Percentiles rank a stretch among this genome's conserved stretches.
Conservation (phyloP, 2,797 vertebrate species). For the Cichlasoma orientale region DNA sequence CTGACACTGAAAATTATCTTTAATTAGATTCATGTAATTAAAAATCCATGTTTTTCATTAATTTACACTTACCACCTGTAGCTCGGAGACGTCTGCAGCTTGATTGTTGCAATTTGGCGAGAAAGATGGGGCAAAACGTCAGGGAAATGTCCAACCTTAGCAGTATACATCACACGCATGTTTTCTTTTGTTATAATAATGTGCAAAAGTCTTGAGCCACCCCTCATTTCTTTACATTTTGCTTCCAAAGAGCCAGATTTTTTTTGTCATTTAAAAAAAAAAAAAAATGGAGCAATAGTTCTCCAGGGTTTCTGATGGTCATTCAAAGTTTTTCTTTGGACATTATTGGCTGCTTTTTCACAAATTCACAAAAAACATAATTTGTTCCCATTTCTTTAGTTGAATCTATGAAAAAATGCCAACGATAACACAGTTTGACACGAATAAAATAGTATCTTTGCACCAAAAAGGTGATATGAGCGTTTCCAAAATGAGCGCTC, state of each 20-base stretch:
- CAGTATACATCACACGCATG: neutral
- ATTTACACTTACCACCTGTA: neutral
- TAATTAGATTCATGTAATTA: neutral
- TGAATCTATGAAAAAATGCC: neutral
- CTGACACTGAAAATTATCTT: constrained; percentile 14
- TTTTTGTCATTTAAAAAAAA: neutral
- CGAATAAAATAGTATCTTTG: neutral
- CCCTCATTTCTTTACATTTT: neutral
- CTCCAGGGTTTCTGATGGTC: neutral
- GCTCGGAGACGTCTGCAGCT: neutral
- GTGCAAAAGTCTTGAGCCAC: neutral
- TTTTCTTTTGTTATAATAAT: neutral
- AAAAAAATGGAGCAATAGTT: neutral
- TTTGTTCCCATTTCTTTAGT: too few relatives aligned
- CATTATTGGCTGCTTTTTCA: neutral
- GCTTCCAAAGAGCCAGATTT: neutral
- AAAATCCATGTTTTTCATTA: neutral
- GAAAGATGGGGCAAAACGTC: neutral
- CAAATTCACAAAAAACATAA: neutral
- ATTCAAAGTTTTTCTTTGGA: neutral
- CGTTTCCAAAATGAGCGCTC: too few relatives aligned
- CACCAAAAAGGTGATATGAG: neutral
- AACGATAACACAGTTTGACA: neutral
- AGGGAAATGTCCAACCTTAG: neutral
- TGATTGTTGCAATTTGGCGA: neutral